phyloP scores from a whole-genome alignment of 2,113 vertebrate genomes.

The Notothenia coriiceps region DNA sequence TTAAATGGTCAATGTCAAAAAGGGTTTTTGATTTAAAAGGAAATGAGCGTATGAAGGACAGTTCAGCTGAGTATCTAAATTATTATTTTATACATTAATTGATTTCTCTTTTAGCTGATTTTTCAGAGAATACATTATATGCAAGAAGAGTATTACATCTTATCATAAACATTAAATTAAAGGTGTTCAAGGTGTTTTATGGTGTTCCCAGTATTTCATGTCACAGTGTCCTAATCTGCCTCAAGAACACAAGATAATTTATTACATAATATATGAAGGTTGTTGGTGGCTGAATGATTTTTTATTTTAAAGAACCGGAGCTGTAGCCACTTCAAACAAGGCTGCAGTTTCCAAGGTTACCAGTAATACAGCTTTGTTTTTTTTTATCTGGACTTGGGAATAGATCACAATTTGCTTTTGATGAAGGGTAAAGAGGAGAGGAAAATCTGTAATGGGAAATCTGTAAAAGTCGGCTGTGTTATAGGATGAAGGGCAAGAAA shows the following conservation, averaged over 20 bases:
- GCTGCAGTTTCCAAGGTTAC: constrained; percentile 79
- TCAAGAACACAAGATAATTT: constrained; percentile 4
- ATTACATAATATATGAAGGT: constrained; percentile 28
- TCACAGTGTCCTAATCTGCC: neutral
- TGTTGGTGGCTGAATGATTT: constrained; percentile 34
- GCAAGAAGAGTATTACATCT: neutral
- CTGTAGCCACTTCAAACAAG: constrained; percentile 60
- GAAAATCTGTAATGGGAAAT: constrained; percentile 37
- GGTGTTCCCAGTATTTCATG: neutral
- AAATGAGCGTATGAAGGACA: constrained; percentile 17
- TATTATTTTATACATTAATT: no score
- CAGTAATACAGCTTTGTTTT: constrained; percentile 54
- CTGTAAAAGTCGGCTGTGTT: constrained; percentile 20
- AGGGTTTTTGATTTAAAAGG: constrained; percentile 24
- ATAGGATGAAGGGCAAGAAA: neutral
- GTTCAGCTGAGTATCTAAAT: no score
- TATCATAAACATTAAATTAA: neutral
- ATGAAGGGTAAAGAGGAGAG: constrained; percentile 37
- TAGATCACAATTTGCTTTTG: constrained; percentile 59
- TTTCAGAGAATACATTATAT: no score
- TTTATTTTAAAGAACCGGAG: constrained; percentile 26
- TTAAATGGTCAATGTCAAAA: constrained; percentile 32
- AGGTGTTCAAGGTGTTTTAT: neutral
- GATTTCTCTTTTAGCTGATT: no score
- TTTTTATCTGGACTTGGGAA: constrained; percentile 35